Base-by-base conservation (phyloP, 1,140 invertebrate genomes). In the Drosophila punjabiensis region DNA sequence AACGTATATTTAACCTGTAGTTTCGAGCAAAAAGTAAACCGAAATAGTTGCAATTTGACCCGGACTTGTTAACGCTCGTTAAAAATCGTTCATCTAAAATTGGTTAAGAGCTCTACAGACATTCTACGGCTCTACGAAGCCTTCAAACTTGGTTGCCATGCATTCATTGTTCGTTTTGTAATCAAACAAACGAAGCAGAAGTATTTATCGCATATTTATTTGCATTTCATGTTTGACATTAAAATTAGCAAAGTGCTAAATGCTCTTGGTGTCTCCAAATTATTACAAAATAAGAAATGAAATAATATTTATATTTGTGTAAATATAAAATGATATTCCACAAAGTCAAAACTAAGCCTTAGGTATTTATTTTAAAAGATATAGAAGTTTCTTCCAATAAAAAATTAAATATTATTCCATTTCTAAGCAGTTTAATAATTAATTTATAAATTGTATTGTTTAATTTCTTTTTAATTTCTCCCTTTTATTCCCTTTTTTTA, bases 151-250 rank as follows among this genome's bases (percentile, higher is more conserved):
- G 28, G 56, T 62, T 69, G 39, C 41, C 39, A 56, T 76, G 43
- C 65, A 69, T 43, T 28, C 9, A 58, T 24, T 65, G 28, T 76
- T 82, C 68, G 74, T 65, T 65, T 64, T 75, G 41, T 33, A 35
- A 32, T 73, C 71, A 69, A 59, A 82, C 71, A 76, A 71, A 64
- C 79, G 53, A 28, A 41, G 59, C 68, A 68, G 79, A 81, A 77
- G 63, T 61, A 80, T 65, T 70, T 86, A 61, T 78, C 59, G 53
- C 41, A 48, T 79, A 71, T 88, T 81, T 81, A 84, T 84, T 88
- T 71, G 81, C 50, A 56, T 74, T 61, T 75, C 58, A 75, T 78
- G 82, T 88, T 76, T 84, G 70, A 67, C 76, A 56, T 64, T 69
- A 32, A 61, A 39, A 67, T 76, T 67, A 62, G 48, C 85, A 70